Percentiles rank a stretch among this genome's conserved stretches.
phyloP scores from a whole-genome alignment of 2,113 vertebrate genomes.

The Odocoileus hemionus region DNA sequence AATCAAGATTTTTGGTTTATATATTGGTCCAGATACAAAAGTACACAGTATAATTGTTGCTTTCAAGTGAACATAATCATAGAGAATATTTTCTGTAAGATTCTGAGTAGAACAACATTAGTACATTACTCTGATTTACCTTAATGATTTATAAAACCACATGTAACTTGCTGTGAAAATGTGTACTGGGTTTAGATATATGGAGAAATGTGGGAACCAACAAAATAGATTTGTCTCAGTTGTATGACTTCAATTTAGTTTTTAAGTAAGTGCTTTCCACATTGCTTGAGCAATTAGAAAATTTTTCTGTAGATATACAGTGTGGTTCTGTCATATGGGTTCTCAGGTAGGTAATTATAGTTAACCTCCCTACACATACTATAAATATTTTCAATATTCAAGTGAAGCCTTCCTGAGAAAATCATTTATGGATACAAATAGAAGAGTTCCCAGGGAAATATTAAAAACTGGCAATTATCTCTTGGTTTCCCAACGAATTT shows the following conservation, averaged over 20 bases:
- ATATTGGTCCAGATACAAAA: background rate
- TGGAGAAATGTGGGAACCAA: background rate
- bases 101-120: background rate
- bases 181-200: background rate
- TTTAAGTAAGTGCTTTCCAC: conserved; percentile 29
- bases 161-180: conserved; percentile 5
- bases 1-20: background rate
- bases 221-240: conserved; percentile 26
- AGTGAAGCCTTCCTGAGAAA: background rate
- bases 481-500: background rate
- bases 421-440: background rate
- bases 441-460: background rate
- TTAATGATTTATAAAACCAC: background rate
- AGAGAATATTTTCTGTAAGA: background rate
- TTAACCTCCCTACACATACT: background rate
- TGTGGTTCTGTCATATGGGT: background rate
- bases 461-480: background rate
- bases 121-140: background rate
- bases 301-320: background rate
- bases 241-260: conserved; percentile 12
- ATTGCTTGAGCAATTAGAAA: background rate
- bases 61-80: background rate
- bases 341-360: background rate
- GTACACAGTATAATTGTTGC: background rate
- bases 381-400: background rate